These are phyloP conservation scores for Umimayanthus chanpuru DNA, from an alignment of 92 coral and sea anemone species.

Conservation along the genomic window DNA sequence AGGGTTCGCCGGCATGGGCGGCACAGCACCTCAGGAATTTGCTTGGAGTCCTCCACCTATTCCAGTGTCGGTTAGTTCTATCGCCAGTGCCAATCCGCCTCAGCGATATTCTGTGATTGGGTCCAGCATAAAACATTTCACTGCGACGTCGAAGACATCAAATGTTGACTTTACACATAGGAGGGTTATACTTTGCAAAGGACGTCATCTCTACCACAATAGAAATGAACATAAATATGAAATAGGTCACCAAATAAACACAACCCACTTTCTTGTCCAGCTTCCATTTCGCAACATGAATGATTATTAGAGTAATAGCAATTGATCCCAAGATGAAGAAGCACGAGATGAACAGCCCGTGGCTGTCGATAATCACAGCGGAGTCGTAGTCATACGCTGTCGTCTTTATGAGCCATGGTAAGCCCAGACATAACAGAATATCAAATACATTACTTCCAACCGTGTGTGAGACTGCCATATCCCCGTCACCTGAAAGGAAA, in stretches of 20 bases:
- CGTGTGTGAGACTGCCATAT: conserved; percentile 98
- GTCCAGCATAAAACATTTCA: background rate
- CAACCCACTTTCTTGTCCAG: conserved; percentile 89
- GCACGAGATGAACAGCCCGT: conserved; percentile 91
- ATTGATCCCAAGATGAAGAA: conserved; percentile 96
- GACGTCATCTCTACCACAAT: conserved; percentile 90
- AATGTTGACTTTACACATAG: conserved; percentile 87
- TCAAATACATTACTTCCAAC: conserved; percentile 99
- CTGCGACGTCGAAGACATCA: conserved; percentile 21
- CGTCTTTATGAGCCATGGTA: conserved; percentile 97
- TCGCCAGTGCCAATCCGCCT: too few species aligned
- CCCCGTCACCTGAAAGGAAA: conserved; percentile 84
- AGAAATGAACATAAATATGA: conserved; percentile 86
- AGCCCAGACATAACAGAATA: conserved; percentile 89
- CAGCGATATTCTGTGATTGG: too few species aligned
- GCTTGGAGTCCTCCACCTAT: too few species aligned
- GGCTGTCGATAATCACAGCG: conserved; percentile 90
- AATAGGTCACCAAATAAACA: conserved; percentile 80
- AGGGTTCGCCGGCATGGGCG: too few species aligned
- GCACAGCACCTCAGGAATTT: too few species aligned
- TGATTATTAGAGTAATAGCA: conserved; percentile 81
- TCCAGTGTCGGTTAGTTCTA: too few species aligned
- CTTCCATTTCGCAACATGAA: conserved; percentile 86
- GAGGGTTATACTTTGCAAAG: conserved; percentile 91
- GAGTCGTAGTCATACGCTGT: conserved; percentile 91